Evolutionary conservation across 1,140 invertebrate species (phyloP), one percentile per base, ranked within the genome.

Genomic region (Musca domestica): DNA sequence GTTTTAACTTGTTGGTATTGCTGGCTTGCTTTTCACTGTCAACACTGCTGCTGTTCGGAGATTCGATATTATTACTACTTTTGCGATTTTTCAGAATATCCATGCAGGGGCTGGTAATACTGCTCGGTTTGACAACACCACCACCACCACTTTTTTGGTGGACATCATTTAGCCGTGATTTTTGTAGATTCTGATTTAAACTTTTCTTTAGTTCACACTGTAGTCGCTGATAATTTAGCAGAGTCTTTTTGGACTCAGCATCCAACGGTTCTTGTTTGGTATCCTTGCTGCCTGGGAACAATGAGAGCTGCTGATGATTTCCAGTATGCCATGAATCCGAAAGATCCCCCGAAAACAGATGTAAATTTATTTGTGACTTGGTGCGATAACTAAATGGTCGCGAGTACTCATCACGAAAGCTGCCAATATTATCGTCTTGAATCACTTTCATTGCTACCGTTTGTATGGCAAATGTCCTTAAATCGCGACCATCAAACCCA

Each of bases 361-460:
- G 61, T 23, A 70, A 67, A 67, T 70, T 70, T n/a, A 70, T 67
- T 67, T 70, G 69, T 17, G 64, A 67, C 46, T 70, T 70, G 25
- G 69, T 70, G 49, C 66, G 48, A 48, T 27, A 49, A 56, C 49
- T 54, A 27, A 70, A 70, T 23, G 69, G 69, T 10, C 15, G 27
- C 17, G 69, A 70, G 46, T 70, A 56, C 46, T 70, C 69, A 17
- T 70, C 69, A 12, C 69, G 64, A 64, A 48, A 67, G 20, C 61
- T 23, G 2, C 69, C 69, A 14, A 52, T 41, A 5, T 58, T 17
- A 46, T 70, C 69, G 23, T 70, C 69, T 20, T 70, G 69, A 17
- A 67, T 64, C 6, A 67, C 22, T 27, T 63, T 58, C 17, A 64
- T 15, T 4, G 48, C 69, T 1, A 66, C 66, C 23, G 61, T 67